A percentile compares a stretch with the other conserved stretches of the same genome.
Conservation (phyloP, 2,113 vertebrate species). For the Pheucticus melanocephalus region DNA sequence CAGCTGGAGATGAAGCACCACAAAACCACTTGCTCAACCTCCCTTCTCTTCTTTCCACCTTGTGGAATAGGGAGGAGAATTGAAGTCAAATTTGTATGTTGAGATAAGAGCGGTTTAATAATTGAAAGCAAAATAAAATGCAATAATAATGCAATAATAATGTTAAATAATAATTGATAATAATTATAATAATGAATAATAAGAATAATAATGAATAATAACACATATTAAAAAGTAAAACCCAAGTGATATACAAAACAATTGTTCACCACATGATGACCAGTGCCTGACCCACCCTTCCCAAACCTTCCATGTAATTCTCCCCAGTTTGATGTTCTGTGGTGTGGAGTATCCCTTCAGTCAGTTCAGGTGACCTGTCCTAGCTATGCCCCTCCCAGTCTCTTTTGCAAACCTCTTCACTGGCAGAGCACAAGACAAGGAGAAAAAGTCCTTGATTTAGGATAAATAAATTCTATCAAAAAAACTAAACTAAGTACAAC, state of each 20-base stretch:
- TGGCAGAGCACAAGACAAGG: neutral
- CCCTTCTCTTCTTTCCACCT: neutral
- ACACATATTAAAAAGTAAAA: neutral
- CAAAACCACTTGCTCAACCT: neutral
- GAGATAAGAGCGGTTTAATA: neutral
- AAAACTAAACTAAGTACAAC: neutral
- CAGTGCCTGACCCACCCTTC: rapidly evolving
- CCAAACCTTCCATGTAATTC: neutral
- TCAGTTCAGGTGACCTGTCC: neutral
- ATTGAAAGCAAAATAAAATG: neutral
- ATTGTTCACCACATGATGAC: rapidly evolving
- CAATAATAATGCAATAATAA: neutral
- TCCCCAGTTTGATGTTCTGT: neutral
- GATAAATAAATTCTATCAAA: neutral
- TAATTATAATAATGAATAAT: neutral
- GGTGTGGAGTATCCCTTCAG: neutral
- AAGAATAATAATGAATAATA: neutral
- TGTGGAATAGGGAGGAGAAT: neutral
- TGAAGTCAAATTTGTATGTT: neutral
- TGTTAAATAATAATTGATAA: neutral
- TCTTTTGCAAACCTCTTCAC: neutral
- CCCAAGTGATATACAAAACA: neutral
- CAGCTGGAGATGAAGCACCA: neutral
- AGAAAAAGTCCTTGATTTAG: neutral
- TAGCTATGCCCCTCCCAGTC: neutral